Percentiles rank a stretch among this genome's conserved stretches.
These are phyloP conservation scores for Gryon sp. DNA, from an alignment of 1,140 invertebrate genomes.

Conservation along the genomic window DNA sequence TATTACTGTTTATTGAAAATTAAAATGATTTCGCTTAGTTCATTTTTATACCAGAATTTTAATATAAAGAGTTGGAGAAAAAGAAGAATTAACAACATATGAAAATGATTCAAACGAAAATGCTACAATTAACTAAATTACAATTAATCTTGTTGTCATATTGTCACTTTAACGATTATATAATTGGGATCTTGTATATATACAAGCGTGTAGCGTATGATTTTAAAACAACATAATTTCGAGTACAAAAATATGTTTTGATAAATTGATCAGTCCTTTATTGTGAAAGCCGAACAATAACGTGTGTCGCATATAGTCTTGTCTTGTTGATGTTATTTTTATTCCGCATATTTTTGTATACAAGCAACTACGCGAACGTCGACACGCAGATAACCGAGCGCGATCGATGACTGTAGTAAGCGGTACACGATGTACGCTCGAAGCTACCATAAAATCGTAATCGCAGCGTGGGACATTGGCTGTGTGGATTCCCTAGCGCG, in stretches of 20 bases:
- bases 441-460: conserved; percentile 62
- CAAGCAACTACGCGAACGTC: conserved; percentile 12
- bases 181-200: too few relatives aligned
- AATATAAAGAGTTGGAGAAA: too few relatives aligned
- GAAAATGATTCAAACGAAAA: too few relatives aligned
- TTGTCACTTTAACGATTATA: too few relatives aligned
- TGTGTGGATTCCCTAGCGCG: conserved; percentile 17
- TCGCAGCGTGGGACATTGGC: conserved; percentile 19
- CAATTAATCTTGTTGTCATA: too few relatives aligned
- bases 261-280: conserved; percentile 17
- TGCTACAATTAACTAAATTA: too few relatives aligned
- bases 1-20: too few relatives aligned
- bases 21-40: too few relatives aligned
- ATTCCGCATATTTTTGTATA: conserved; percentile 17
- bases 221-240: too few relatives aligned
- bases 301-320: conserved; percentile 10
- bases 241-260: conserved; percentile 4
- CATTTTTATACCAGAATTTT: too few relatives aligned
- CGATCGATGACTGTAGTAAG: conserved; percentile 49
- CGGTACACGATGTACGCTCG: conserved; percentile 67
- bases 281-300: conserved; percentile 3
- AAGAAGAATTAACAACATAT: too few relatives aligned
- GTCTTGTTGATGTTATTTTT: conserved; percentile 8
- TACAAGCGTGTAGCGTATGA: too few relatives aligned
- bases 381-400: conserved; percentile 1